Evolutionary conservation across 92 coral and sea anemone species (phyloP).

Genomic region (Epizoanthus ramosus): DNA sequence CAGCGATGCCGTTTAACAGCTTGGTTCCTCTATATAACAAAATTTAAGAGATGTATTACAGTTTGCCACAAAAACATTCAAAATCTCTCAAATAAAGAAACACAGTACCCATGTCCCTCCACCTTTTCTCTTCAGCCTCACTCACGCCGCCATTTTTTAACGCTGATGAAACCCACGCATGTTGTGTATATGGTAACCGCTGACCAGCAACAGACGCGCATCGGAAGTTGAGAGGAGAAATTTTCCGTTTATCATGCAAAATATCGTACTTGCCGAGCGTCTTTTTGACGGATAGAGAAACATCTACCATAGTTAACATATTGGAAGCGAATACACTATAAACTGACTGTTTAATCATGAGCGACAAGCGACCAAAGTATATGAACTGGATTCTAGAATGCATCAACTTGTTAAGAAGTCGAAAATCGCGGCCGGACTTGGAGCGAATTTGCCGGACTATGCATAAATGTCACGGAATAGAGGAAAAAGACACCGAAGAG

Average conservation of each 20-base stretch:
- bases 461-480: slow-evolving; percentile 98
- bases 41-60: not conserved
- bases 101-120: not conserved
- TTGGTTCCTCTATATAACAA: not conserved
- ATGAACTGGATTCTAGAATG: slow-evolving; percentile 99
- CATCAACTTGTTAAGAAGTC: slow-evolving; percentile 95
- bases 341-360: slow-evolving; percentile 54
- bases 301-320: not conserved
- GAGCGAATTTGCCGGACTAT: slow-evolving; percentile 99
- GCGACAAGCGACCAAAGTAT: slow-evolving; percentile 92
- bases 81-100: not conserved
- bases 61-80: not conserved
- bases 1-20: not conserved
- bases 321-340: not conserved
- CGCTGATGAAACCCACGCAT: slow-evolving; percentile 15
- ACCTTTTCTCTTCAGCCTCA: not conserved
- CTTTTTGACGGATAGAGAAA: slow-evolving; percentile 25
- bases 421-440: slow-evolving; percentile 98
- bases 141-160: slow-evolving; percentile 31
- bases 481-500: slow-evolving; percentile 90
- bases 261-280: slow-evolving; percentile 20
- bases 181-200: slow-evolving; percentile 8
- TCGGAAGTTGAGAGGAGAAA: not conserved
- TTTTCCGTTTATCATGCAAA: slow-evolving; percentile 43
- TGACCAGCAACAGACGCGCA: slow-evolving; percentile 19